Base-by-base conservation (phyloP, 2,797 vertebrate species). In the Amniataba percoides region DNA sequence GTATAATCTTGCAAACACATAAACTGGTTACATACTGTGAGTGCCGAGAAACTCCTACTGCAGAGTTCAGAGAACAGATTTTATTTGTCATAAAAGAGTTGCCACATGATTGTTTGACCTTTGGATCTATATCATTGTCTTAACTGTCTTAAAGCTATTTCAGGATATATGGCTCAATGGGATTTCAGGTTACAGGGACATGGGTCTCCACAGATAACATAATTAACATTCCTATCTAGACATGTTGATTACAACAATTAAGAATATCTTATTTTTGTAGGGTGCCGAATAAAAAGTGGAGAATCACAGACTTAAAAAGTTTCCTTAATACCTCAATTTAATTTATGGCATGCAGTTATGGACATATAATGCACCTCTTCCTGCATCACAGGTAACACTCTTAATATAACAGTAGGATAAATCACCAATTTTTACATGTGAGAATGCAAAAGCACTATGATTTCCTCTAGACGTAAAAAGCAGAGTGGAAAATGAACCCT, bases 21-120 rank as follows among this genome's bases (percentile, higher is more conserved):
- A 57, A 77, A 55, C 25, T 49, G 21, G 13, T 46, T 19, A 2
- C 8, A 55, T 45, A 21, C 34, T 66, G n/a, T 52, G 14, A 70
- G 15, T 11, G 40, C 23, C 25, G 31, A 43, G 36, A 71, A 36
- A 18, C 8, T 11, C 64, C 23, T 10, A n/a, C 19, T 52, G 25
- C 48, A 36, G 43, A 70, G 58, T 42, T 71, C 46, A 73, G 60
- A 73, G 31, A 68, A 53, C 36, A 53, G 23, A 70, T 71, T 78
- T 76, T 72, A 78, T 84, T 69, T 60, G 51, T 65, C 73, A 69
- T 84, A 77, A 88, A 84, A 70, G 3, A 56, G 25, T 78, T 16
- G 36, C n/a, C 42, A 74, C 27, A 40, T 31, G 25, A 66, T 1
- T 4, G 21, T 71, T 53, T 75, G 83, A 83, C 67, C 85, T 84